phyloP scores from a whole-genome alignment of 2,888 invertebrate genomes.

The Zeuzera pyrina region DNA sequence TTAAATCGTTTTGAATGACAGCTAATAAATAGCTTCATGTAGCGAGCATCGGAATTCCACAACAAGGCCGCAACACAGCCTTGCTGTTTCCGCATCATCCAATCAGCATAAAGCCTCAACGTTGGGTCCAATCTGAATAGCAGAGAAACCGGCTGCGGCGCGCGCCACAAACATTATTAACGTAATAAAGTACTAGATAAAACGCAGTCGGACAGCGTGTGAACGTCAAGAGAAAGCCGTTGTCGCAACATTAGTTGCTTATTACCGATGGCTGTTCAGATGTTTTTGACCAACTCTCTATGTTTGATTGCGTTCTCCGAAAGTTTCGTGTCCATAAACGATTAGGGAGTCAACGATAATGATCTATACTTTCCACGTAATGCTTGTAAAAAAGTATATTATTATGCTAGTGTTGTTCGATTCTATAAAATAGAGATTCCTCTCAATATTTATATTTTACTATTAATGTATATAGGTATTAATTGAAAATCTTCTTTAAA shows the following conservation, averaged over 20 bases:
- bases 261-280: conserved; percentile 38
- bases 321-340: conserved; percentile 29
- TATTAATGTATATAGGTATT: no score
- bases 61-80: conserved; percentile 64
- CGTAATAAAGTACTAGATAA: conserved; percentile 68
- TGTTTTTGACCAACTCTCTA: conserved; percentile 33
- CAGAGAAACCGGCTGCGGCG: conserved; percentile 58
- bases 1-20: conserved; percentile 41
- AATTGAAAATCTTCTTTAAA: no score
- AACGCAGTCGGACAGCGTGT: conserved; percentile 66
- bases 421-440: not conserved
- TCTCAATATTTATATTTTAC: no score
- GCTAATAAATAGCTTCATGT: conserved; percentile 46
- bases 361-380: no score
- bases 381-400: no score
- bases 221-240: conserved; percentile 64
- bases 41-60: conserved; percentile 49
- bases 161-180: conserved; percentile 64
- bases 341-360: conserved; percentile 32
- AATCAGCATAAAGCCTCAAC: conserved; percentile 55
- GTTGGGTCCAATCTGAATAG: conserved; percentile 48
- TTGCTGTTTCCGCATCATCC: conserved; percentile 66
- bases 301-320: conserved; percentile 32
- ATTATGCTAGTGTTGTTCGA: no score
- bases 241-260: conserved; percentile 57